Percentiles rank a stretch among this genome's conserved stretches.
Conservation (phyloP, 2,797 vertebrate genomes). For the Oreochromis mossambicus region DNA sequence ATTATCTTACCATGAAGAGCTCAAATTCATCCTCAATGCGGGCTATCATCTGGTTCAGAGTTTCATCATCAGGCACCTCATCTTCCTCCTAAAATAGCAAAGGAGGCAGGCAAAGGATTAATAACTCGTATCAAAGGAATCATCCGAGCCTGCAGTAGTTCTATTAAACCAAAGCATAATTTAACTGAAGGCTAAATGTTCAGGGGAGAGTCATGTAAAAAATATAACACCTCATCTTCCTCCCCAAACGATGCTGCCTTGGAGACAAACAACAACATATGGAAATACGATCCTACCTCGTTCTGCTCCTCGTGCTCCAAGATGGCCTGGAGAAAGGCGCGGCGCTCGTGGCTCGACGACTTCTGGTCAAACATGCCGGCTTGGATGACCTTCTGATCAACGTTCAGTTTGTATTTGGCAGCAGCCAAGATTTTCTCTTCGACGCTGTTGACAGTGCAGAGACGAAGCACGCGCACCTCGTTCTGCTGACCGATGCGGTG, state of each 20-base stretch:
- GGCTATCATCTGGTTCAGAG: constrained; percentile 98
- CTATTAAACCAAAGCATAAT: not conserved
- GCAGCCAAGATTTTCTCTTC: constrained; percentile 97
- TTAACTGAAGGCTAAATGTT: not conserved
- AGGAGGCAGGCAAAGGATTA: not conserved
- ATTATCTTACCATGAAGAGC: constrained; percentile 89
- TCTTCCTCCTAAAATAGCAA: constrained; percentile 87
- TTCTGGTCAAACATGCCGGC: constrained; percentile 99
- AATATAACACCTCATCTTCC: not conserved
- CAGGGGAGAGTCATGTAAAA: not conserved
- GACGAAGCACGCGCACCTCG: constrained; percentile 91
- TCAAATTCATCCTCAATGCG: constrained; percentile 96
- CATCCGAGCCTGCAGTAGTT: not conserved
- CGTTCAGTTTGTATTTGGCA: constrained; percentile 96
- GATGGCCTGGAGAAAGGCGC: constrained; percentile 92
- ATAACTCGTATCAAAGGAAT: not conserved
- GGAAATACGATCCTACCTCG: constrained; percentile 73
- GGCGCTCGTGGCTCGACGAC: constrained; percentile 92
- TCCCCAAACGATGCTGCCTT: not conserved
- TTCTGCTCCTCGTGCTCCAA: constrained; percentile 96
- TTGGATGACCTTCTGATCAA: constrained; percentile 98
- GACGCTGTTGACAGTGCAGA: constrained; percentile 96
- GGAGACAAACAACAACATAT: not conserved
- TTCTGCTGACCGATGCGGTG: constrained; percentile 97
- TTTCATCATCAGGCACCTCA: constrained; percentile 97